Evolutionary conservation across 2,797 vertebrate species (phyloP).

Genomic region (Arnoldichthys spilopterus): DNA sequence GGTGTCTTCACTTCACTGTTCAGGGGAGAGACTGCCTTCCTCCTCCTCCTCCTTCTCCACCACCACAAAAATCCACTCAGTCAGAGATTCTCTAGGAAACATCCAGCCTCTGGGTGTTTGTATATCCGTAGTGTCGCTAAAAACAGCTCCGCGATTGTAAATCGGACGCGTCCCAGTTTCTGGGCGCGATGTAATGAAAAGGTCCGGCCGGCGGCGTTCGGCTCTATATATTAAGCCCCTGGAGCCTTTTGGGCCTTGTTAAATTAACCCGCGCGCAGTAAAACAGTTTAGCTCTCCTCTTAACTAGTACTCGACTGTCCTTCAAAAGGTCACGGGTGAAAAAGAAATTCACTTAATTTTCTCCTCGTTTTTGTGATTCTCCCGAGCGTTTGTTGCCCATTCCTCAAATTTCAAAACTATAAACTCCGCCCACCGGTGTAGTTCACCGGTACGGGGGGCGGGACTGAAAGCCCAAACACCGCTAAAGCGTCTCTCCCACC

Average conservation of each 20-base stretch:
- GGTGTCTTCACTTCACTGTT: not conserved
- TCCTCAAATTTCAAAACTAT: slow-evolving; percentile 43
- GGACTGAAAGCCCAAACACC: not conserved
- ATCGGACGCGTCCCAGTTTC: not conserved
- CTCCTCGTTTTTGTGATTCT: not conserved
- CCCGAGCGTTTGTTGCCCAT: not conserved
- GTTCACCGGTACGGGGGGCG: too few relatives aligned
- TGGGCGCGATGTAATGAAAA: not conserved
- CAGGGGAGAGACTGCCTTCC: not conserved
- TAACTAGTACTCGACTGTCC: not conserved
- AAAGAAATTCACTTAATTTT: not conserved
- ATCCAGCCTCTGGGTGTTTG: not conserved
- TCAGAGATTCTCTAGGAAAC: not conserved
- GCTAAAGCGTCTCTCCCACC: not conserved
- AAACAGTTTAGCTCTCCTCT: not conserved
- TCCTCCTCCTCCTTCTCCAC: too few relatives aligned
- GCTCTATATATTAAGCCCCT: too few relatives aligned
- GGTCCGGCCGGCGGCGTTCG: not conserved
- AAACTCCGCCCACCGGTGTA: not conserved
- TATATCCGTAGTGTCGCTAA: not conserved
- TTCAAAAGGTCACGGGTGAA: not conserved
- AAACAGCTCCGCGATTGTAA: not conserved
- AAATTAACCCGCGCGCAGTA: not conserved
- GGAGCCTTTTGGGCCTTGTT: not conserved
- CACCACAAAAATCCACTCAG: too few relatives aligned